Evolutionary conservation across 1,140 invertebrate genomes (phyloP), one percentile per base, ranked within the genome.

Genomic region (Bombus fervidus): DNA sequence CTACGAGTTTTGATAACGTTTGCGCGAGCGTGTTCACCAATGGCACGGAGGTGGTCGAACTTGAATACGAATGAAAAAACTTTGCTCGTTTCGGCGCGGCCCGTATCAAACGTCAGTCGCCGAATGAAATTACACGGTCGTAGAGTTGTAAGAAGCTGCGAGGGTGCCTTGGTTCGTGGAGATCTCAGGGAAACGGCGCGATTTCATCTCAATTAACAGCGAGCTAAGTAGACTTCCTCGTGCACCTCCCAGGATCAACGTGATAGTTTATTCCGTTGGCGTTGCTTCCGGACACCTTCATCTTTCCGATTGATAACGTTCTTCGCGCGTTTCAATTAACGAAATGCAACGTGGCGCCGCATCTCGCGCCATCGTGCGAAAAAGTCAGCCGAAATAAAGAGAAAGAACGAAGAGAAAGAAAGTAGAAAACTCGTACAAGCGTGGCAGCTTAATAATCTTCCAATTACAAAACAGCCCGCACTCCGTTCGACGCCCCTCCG

Each of bases 381-480:
- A 43, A 43, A 31, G 18, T 10, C 13, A 22, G 0, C 6, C 13
- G 37, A 41, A 15, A n/a, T 18, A n/a, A 31, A 22, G 10, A 13
- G 13, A 15, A n/a, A 64, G 12, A n/a, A 43, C 4, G 28, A 22
- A 10, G 6, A 12, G 12, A 28, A 28, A 2, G 8, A 12, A 8
- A 41, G 12, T 6, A 0, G 12, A 72, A 2, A 62, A n/a, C n/a
- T 6, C 28, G n/a, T 39, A 79, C 53, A 18, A 85, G 53, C 41
- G 57, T 39, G 76, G 57, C 68, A 15, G 76, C 41, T 85, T 80
- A 85, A 85, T 80, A 80, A 85, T 85, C 57, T 85, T 18, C 57
- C 83, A 85, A 85, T 85, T 85, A 85, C 39, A 43, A 80, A 73
- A 80, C 83, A 41, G 53, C 39, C 28, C 25, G 57, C 39, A 15